phyloP scores from a whole-genome alignment of 2,888 invertebrate species.

The Abrostola tripartita region DNA sequence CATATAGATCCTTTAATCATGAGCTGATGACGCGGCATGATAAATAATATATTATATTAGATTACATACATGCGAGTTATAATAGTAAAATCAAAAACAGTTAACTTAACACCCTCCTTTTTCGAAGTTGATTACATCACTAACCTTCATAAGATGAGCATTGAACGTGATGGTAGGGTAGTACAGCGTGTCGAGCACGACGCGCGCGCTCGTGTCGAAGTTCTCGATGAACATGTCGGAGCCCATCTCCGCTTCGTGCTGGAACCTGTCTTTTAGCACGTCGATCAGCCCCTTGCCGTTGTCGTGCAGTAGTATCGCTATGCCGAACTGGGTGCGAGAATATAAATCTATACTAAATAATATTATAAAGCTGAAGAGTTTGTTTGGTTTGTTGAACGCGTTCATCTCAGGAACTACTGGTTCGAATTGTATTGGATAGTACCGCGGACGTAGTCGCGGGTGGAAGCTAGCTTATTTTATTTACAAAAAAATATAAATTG shows the following conservation, averaged over 20 bases:
- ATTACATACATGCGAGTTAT: no score
- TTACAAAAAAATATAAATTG: no score
- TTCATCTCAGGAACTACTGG: no score
- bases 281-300: constrained; percentile 81
- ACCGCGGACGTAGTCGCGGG: no score
- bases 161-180: constrained; percentile 83
- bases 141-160: constrained; percentile 82
- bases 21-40: no score
- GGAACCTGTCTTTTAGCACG: constrained; percentile 70
- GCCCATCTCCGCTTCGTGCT: constrained; percentile 52
- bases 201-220: constrained; percentile 81
- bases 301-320: constrained; percentile 79
- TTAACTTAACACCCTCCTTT: not conserved
- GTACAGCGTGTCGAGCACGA: constrained; percentile 80
- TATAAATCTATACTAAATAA: no score
- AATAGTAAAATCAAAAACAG: not conserved
- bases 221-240: constrained; percentile 77
- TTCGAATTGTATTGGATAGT: no score
- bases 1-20: no score
- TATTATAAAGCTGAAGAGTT: no score
- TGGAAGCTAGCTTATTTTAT: no score
- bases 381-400: no score
- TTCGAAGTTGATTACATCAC: not conserved
- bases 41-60: no score
- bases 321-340: constrained; percentile 73